Conservation (phyloP, 2,888 invertebrate genomes). For the Byasa hedistus region DNA sequence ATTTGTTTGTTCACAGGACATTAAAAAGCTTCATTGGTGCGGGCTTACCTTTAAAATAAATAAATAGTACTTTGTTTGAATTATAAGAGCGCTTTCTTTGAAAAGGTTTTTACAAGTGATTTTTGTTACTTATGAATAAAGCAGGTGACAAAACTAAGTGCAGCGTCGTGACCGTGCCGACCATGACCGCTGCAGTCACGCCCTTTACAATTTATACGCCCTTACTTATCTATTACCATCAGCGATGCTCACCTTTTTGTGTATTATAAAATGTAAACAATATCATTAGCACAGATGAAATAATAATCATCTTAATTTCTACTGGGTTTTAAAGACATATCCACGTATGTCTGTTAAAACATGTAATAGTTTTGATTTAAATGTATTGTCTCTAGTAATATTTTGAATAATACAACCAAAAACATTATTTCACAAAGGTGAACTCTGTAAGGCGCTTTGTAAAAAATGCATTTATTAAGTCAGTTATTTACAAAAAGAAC, state of each 20-base stretch:
- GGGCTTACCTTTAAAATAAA: too few species aligned
- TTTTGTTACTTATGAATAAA: background rate
- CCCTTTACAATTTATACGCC: slow-evolving; percentile 36
- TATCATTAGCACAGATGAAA: background rate
- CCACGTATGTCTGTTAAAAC: too few species aligned
- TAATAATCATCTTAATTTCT: background rate
- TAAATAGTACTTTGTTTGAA: too few species aligned
- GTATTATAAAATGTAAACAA: background rate
- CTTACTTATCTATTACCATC: slow-evolving; percentile 11
- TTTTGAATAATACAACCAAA: too few species aligned
- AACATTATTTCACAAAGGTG: too few species aligned
- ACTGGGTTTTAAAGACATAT: too few species aligned
- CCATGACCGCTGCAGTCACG: slow-evolving; percentile 50
- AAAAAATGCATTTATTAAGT: too few species aligned
- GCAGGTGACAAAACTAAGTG: slow-evolving; percentile 34
- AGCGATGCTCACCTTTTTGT: background rate
- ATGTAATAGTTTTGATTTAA: too few species aligned
- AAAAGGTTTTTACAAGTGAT: background rate
- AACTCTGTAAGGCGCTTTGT: too few species aligned
- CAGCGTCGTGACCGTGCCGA: slow-evolving; percentile 40
- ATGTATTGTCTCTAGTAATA: too few species aligned
- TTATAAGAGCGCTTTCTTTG: background rate
- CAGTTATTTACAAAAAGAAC: too few species aligned
- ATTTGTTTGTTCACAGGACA: background rate
- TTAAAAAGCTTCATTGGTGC: background rate